phyloP scores from a whole-genome alignment of 35 echinoderm and acorn worm species.

The Apostichopus parvimensis region DNA sequence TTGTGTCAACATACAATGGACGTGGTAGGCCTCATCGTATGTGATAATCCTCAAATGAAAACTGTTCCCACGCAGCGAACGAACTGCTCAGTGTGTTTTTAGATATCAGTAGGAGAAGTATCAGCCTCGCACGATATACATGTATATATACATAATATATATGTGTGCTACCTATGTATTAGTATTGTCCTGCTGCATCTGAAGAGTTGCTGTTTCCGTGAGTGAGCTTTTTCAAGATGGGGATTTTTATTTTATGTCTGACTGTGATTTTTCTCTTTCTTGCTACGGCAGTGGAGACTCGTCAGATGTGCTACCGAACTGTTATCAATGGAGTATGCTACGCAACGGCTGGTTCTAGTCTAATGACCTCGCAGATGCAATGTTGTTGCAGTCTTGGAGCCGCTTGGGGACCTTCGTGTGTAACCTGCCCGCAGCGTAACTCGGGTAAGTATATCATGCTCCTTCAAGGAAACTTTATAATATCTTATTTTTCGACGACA shows the following conservation, averaged over 20 bases:
- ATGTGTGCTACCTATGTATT: too few species aligned
- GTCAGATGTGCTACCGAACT: constrained; percentile 74
- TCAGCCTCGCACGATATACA: too few species aligned
- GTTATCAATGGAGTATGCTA: constrained; percentile 68
- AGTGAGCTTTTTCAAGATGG: too few species aligned
- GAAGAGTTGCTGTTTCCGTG: too few species aligned
- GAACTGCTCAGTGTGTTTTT: too few species aligned
- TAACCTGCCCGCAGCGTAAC: constrained; percentile 63
- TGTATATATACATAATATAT: too few species aligned
- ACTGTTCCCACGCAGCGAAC: too few species aligned
- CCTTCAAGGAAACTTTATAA: too few species aligned
- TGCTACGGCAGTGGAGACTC: constrained; percentile 56
- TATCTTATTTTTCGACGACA: too few species aligned
- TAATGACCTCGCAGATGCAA: constrained; percentile 75
- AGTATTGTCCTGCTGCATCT: too few species aligned
- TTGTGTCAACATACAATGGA: constrained; percentile 7
- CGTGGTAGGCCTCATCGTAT: not conserved
- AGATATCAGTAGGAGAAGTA: too few species aligned
- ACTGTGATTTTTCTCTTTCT: constrained; percentile 24
- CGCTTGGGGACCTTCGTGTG: constrained; percentile 81
- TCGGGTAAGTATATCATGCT: constrained; percentile 41
- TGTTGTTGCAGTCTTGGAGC: constrained; percentile 91
- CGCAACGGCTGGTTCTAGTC: constrained; percentile 59
- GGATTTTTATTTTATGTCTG: not conserved
- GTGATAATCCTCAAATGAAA: not conserved